These are phyloP conservation scores for Spinus olivaceus DNA, from an alignment of 2,797 vertebrate species.

Conservation along the genomic window DNA sequence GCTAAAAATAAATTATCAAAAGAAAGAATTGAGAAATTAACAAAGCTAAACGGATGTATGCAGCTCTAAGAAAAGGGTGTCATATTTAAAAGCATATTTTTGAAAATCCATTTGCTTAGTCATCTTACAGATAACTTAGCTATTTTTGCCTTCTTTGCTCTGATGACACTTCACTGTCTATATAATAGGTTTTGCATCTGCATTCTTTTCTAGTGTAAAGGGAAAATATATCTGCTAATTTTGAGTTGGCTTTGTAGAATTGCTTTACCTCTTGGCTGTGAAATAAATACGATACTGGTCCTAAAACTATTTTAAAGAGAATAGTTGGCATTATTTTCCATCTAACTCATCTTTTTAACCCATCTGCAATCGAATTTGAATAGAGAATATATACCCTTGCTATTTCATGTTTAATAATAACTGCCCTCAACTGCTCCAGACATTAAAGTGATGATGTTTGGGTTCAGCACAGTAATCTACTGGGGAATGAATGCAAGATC, in stretches of 20 bases:
- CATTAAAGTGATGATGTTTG: neutral
- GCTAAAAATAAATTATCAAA: constrained; percentile 58
- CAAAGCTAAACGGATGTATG: constrained; percentile 30
- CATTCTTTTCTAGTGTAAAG: neutral
- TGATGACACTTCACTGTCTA: constrained; percentile 21
- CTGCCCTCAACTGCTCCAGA: neutral
- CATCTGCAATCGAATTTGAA: constrained; percentile 11
- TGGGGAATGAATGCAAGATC: constrained; percentile 29
- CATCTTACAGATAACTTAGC: constrained; percentile 48
- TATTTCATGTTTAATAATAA: neutral
- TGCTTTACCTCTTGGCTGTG: constrained; percentile 1
- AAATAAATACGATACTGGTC: neutral
- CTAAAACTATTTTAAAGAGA: neutral
- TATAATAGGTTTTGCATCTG: constrained; percentile 27
- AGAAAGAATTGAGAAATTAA: constrained; percentile 43
- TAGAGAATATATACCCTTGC: neutral
- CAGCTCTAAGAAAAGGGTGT: constrained; percentile 38
- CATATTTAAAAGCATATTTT: constrained; percentile 27
- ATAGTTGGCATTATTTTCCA: neutral
- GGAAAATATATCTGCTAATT: constrained; percentile 11
- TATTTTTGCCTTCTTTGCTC: constrained; percentile 61
- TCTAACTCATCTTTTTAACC: neutral
- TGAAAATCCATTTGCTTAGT: constrained; percentile 60
- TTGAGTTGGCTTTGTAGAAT: neutral
- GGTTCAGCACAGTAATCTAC: neutral